phyloP scores from a whole-genome alignment of 2,797 vertebrate species.

The Sebastes taczanowskii region DNA sequence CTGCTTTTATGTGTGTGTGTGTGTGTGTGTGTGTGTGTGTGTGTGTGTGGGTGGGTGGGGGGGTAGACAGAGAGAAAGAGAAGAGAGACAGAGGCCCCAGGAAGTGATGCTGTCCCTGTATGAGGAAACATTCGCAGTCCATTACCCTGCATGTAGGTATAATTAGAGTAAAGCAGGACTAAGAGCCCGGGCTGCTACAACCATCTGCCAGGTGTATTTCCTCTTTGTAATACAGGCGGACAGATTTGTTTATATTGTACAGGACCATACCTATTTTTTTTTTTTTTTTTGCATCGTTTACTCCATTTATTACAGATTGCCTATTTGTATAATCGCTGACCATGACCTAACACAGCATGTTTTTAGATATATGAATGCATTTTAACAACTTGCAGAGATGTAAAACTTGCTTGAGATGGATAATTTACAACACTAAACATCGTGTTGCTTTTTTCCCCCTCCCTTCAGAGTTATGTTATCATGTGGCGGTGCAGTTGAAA shows the following conservation, averaged over 20 bases:
- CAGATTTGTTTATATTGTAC: constrained; percentile 52
- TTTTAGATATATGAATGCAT: not conserved
- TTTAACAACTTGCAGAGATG: constrained; percentile 8
- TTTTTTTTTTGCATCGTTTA: not conserved
- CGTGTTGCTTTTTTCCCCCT: not conserved
- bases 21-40: constrained; percentile 7
- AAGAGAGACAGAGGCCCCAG: constrained; percentile 40
- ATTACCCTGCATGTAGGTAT: constrained; percentile 78
- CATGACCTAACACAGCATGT: not conserved
- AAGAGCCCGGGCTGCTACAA: constrained; percentile 57
- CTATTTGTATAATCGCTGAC: constrained; percentile 29
- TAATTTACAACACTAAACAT: constrained; percentile 32
- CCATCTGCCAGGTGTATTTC: constrained; percentile 75
- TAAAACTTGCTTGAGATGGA: not conserved
- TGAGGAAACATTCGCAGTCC: constrained; percentile 74
- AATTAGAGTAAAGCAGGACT: constrained; percentile 77
- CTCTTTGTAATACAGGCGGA: constrained; percentile 46
- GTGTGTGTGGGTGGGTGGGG: not conserved
- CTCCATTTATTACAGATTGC: constrained; percentile 20
- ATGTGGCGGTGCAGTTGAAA: not conserved
- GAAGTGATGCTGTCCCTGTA: constrained; percentile 66
- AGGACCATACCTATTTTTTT: not conserved
- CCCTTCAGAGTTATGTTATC: not conserved
- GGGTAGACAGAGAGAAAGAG: not conserved
- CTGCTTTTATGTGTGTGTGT: constrained; percentile 43